Base-by-base conservation (phyloP, 2,888 invertebrate genomes). In the Drosophila neotestacea region DNA sequence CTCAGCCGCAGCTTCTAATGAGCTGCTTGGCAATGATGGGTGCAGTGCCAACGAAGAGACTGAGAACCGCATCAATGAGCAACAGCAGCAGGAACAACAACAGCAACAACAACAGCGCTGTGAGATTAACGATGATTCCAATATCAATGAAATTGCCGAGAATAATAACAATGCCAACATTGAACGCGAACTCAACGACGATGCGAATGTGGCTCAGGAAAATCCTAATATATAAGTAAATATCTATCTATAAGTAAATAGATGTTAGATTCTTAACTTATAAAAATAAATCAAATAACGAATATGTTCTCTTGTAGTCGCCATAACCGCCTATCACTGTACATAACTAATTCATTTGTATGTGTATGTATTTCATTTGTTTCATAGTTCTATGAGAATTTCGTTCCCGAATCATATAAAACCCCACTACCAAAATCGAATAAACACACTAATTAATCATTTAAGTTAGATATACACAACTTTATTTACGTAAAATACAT, bases 161-260 rank as follows among this genome's bases (percentile, higher is more conserved):
- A 92, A 92, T 59, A 91, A 92, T 68, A 92, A 92, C 55, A 92
- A 92, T 76, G 92, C 92, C 52, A 92, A 92, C 63, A 90, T 92
- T 56, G 92, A 92, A 82, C 89, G 92, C 11, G 91, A 92, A 80
- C 70, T 92, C 47, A 90, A 90, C 61, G 91, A 92, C 50, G 91
- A 91, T 67, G 85, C 85, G 27, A 70, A 76, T 56, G 73, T 77
- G 62, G 83, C 71, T 71, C 73, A 87, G 72, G 85, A 80, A 66
- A 72, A 79, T 28, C 70, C 42, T 44, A 55, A 71, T 9, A 74
- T 50, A 44, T 78, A 78, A 70, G 77, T 38, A 60, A 32, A 27
- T 28, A 50, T 11, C 7, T 36, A 4, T 22, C 10, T 32, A 32
- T 32, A 30, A 38, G 77, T 38, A 61, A 32, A 27, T 28, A 50